Evolutionary conservation across 1,140 invertebrate genomes (phyloP), one percentile per base, ranked within the genome.

Genomic region (Drosophila arizonae): DNA sequence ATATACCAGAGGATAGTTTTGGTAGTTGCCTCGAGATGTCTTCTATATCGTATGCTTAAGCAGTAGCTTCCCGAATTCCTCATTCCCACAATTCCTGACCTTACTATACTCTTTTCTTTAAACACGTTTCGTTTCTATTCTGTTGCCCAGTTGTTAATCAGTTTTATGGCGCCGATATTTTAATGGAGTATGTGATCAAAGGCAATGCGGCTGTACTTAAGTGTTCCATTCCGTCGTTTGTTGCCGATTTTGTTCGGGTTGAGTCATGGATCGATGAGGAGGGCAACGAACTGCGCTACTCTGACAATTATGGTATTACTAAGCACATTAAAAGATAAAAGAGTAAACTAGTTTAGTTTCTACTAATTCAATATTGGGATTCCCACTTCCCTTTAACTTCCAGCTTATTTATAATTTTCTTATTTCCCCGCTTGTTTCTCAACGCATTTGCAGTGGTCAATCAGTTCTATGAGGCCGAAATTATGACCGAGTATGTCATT

Each of bases 381-480:
- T 63, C 39, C 76, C 15, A 52, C 24, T 8, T 45, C n/a, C 43
- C 15, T 15, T 17, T 17, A 15, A 17, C 11, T 61, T 66, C 45
- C 15, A 15, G 5, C 11, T 43, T 52, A 3, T n/a, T 61, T 70
- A 43, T 62, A 13, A 64, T 67, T 79, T 84, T 80, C 24, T 46
- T 60, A 41, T 21, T 65, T 72, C 61, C 61, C 21, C 30, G 62
- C 46, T 45, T 26, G n/a, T 58, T 56, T 57, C 15, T 57, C 15
- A 64, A 36, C 26, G 39, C 58, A 36, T 62, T 87, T 94, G 57
- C 94, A 97, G 96, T 97, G 80, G 95, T 97, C 11, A 95, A 95
- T 92, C 96, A 96, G 88, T 94, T 95, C 79, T 97, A 96, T 92
- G 95, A 96, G 93, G 95, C 96, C 33, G 95, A 96, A 88, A 95